These are phyloP conservation scores for Apantesis nais DNA, from an alignment of 2,888 invertebrate species.

Conservation along the genomic window DNA sequence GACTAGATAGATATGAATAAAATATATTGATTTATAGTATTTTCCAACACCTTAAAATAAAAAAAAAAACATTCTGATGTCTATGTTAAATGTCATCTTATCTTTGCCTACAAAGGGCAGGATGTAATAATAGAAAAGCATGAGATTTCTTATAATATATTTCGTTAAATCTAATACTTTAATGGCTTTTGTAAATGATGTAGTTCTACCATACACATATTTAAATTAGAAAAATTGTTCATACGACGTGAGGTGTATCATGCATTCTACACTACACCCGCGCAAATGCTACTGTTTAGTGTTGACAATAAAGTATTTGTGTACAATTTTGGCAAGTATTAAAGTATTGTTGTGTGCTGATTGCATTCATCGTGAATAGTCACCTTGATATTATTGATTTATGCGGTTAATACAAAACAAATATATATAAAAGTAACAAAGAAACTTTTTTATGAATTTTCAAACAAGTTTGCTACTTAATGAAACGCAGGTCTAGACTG, in stretches of 20 bases:
- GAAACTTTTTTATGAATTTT: neutral
- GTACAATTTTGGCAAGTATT: constrained; percentile 41
- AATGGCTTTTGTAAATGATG: neutral
- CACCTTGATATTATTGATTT: neutral
- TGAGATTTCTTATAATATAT: neutral
- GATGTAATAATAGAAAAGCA: neutral
- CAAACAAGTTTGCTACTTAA: neutral
- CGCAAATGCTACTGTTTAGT: constrained; percentile 22
- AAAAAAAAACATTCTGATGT: no score
- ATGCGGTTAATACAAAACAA: neutral
- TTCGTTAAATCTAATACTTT: neutral
- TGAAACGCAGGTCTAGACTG: neutral
- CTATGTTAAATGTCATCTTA: no score
- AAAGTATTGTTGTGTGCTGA: constrained; percentile 33
- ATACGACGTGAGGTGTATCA: constrained; percentile 36
- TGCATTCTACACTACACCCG: constrained; percentile 27
- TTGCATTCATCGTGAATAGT: constrained; percentile 23
- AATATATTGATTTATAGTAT: no score
- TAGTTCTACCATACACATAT: constrained; percentile 1
- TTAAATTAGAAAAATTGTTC: constrained; percentile 29
- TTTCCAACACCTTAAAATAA: no score
- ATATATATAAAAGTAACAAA: neutral
- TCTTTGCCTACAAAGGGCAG: neutral
- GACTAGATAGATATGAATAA: no score
- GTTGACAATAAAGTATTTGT: constrained; percentile 46